Base-by-base conservation (phyloP, 2,888 invertebrate species). In the Blastobasis adustella region DNA sequence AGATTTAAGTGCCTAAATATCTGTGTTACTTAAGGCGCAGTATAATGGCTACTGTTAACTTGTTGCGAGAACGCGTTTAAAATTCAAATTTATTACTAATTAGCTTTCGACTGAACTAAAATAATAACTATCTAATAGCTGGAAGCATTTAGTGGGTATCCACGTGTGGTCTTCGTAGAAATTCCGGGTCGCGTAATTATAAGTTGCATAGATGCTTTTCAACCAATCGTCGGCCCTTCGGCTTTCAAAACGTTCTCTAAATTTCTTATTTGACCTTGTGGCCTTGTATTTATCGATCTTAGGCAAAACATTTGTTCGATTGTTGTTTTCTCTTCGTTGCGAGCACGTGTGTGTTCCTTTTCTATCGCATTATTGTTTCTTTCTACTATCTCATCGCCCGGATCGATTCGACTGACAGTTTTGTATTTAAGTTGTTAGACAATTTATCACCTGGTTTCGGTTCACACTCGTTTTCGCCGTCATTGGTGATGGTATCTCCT, bases 201-300 rank as follows among this genome's bases (percentile, higher is more conserved):
- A 54, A 54, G 50, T 53, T 53, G 57, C 61, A 63, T 61, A 40
- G 47, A 50, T 46, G 46, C 40, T 50, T 44, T 43, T 47, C 37
- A 49, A 63, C 61, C 56, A 54, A 49, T 52, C 52, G 57, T 52
- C 53, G 53, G 63, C 60, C 63, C 68, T 67, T 54, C 56, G 55
- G 46, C 53, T 49, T 45, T 46, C 57, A 59, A 61, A 60, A 63
- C 65, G 59, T 59, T 65, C 63, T 62, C 50, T 41, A 55, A 49
- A 54, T 54, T 55, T 58, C 54, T 52, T 58, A 45, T 54, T 58
- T 66, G 64, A 72, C 67, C 64, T 62, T 64, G 53, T 60, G 62
- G 58, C 63, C 61, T 62, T 54, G 42, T 61, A 57, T 66, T 67
- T 70, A 59, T 57, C 57, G 56, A 54, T 49, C 42, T 53, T 53